Percentiles rank a stretch among this genome's conserved stretches.
These are phyloP conservation scores for Lethrus apterus DNA, from an alignment of 1,140 invertebrate species.

Conservation along the genomic window DNA sequence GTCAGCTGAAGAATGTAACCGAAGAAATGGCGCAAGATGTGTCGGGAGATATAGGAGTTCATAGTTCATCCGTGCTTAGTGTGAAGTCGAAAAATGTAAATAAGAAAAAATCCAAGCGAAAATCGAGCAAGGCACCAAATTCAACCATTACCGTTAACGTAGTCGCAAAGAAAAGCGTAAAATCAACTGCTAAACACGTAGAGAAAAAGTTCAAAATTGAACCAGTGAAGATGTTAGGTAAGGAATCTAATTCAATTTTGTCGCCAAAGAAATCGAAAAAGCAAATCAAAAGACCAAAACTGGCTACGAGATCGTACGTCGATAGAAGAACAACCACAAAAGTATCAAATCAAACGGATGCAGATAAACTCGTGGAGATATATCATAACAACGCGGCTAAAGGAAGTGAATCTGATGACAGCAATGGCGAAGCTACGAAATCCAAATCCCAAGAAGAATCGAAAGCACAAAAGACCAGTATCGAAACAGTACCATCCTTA, in stretches of 20 bases:
- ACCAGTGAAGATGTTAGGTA: conserved; percentile 1
- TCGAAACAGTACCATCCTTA: conserved; percentile 6
- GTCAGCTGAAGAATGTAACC: too few species aligned
- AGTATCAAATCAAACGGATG: neutral
- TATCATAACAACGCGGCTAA: conserved; percentile 43
- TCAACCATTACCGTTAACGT: conserved; percentile 9
- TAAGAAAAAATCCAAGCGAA: conserved; percentile 7
- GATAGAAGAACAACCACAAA: neutral
- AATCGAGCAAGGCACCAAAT: neutral
- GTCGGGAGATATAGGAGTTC: too few species aligned
- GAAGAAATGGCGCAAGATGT: too few species aligned
- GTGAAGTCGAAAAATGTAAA: conserved; percentile 1
- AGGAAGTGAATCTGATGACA: conserved; percentile 34
- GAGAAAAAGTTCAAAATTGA: conserved; percentile 13
- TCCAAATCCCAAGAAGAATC: conserved; percentile 11
- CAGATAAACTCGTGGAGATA: conserved; percentile 42
- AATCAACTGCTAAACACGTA: conserved; percentile 12
- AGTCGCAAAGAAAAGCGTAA: conserved; percentile 10
- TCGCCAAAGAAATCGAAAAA: conserved; percentile 9
- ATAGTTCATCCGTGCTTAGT: conserved; percentile 5
- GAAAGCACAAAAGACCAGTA: conserved; percentile 1
- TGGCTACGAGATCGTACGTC: neutral
- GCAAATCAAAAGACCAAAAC: conserved; percentile 2
- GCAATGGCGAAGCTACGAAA: conserved; percentile 11
- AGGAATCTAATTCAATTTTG: conserved; percentile 9